These are phyloP conservation scores for Gastracanthus pulcherrimus DNA, from an alignment of 2,888 invertebrate genomes.

Conservation along the genomic window DNA sequence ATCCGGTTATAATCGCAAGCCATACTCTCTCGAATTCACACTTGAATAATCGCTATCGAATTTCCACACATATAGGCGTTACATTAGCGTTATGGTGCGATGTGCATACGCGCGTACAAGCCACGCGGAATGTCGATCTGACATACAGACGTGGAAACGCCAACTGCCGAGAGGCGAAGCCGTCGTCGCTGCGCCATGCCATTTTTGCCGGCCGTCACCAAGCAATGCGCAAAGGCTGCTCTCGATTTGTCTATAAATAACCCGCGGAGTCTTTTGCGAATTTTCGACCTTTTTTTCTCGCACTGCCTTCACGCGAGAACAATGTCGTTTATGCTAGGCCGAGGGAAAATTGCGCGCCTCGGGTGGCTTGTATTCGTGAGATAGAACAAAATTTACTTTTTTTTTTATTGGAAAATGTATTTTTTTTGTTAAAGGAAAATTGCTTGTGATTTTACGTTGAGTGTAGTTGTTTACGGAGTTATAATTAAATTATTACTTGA, in stretches of 20 bases:
- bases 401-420: neutral
- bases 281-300: conserved; percentile 20
- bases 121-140: conserved; percentile 21
- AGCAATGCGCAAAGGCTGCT: conserved; percentile 39
- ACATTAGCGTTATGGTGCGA: neutral
- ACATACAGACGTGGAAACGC: conserved; percentile 22
- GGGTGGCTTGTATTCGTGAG: neutral
- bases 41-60: conserved; percentile 9
- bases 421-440: no score
- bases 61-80: neutral
- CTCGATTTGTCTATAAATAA: conserved; percentile 44
- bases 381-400: no score
- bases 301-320: no score
- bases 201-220: conserved; percentile 16
- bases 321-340: no score
- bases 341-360: no score
- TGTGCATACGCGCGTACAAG: neutral
- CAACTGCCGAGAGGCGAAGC: neutral
- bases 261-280: neutral
- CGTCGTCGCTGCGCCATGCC: conserved; percentile 5
- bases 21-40: neutral
- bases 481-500: neutral
- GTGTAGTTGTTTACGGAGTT: no score
- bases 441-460: no score
- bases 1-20: no score